Base-by-base conservation (phyloP, 2,888 invertebrate species). In the Erebia palarica region DNA sequence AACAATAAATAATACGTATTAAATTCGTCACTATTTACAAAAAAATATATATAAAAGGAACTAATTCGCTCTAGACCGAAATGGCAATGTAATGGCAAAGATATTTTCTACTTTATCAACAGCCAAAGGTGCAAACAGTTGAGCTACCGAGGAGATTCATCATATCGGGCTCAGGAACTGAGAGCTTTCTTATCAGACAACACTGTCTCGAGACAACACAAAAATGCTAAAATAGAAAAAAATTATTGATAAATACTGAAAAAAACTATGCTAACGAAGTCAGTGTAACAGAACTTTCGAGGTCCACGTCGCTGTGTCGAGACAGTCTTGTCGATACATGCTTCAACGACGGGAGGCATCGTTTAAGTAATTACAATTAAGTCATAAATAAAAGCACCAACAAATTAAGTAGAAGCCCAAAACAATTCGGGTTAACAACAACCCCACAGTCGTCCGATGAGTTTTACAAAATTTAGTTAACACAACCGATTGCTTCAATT, bases 11-110 rank as follows among this genome's bases (percentile, higher is more conserved):
- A 89, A 89, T 85, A 88, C 84, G 85, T 83, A 86, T 86, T 88
- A 89, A 90, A 91, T 89, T 91, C 89, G 87, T 88, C 84, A 85
- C 87, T 93, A 92, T 92, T 90, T 91, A 92, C 91, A 90, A 84
- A 85, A n/a, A 86, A 86, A 86, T 83, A 84, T 85, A 84, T 75
- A 78, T 77, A 81, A 88, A 87, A 92, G 92, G 92, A 93, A 93
- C 92, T 92, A 88, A 91, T 87, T 89, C 87, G 85, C 86, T 90
- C 85, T 91, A 90, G 86, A 90, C 91, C 90, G 85, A 91, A 91
- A 92, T 93, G 92, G 92, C 92, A 92, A 92, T 89, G 85, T 90
- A 89, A 92, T 92, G 92, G 92, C 92, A 92, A 90, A 88, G 78
- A 87, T 84, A 85, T 86, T 86, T 86, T 84, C 81, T 82, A 86